A percentile compares a stretch with the other conserved stretches of the same genome.
Conservation (phyloP, 2,113 vertebrate genomes). For the Rallus limicola region DNA sequence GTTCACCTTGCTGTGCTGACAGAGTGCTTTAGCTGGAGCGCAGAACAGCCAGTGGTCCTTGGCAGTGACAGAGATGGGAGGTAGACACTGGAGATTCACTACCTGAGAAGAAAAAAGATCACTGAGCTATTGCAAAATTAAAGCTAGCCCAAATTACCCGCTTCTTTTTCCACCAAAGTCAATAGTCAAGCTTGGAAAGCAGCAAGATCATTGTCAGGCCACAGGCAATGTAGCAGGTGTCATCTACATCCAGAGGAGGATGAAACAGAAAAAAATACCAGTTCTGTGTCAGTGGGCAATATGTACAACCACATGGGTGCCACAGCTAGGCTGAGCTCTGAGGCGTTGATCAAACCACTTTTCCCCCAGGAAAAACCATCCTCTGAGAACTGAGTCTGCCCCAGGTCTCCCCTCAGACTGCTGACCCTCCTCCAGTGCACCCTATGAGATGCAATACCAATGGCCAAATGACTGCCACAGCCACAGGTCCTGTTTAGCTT, state of each 20-base stretch:
- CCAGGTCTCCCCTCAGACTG: neutral
- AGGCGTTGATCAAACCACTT: neutral
- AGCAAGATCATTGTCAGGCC: neutral
- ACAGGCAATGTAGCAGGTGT: neutral
- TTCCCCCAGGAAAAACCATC: neutral
- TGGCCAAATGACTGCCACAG: neutral
- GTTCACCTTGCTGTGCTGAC: constrained; percentile 51
- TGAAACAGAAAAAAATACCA: neutral
- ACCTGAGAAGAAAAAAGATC: neutral
- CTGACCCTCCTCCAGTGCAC: neutral
- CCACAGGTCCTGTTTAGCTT: neutral
- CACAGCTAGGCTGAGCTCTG: neutral
- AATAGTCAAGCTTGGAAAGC: neutral
- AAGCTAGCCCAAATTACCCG: neutral
- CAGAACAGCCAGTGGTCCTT: neutral
- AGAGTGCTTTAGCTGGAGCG: constrained; percentile 20
- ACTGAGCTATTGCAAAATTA: neutral
- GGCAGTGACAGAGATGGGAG: neutral
- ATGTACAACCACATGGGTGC: neutral
- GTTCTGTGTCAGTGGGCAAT: neutral
- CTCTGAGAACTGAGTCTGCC: neutral
- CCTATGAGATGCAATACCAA: accelerated
- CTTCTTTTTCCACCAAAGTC: neutral
- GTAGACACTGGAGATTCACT: neutral
- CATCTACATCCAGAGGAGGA: neutral